These are phyloP conservation scores for Cataglyphis livida DNA, from an alignment of 2,888 invertebrate species.

Conservation along the genomic window DNA sequence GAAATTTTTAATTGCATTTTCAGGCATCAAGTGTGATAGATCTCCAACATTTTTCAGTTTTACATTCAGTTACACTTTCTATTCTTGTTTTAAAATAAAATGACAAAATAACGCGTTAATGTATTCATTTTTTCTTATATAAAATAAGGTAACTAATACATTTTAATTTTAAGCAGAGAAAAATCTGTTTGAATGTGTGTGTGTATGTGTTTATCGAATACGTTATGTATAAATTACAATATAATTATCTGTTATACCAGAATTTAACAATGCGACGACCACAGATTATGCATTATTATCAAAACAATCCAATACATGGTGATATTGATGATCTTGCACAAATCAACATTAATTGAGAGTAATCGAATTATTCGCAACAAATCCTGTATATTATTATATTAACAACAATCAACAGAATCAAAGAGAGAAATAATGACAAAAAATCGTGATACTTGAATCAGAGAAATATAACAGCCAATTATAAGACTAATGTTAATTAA, in stretches of 20 bases:
- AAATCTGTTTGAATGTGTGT: not conserved
- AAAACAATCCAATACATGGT: not conserved
- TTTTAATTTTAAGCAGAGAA: not conserved
- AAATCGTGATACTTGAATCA: not conserved
- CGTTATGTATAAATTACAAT: not conserved
- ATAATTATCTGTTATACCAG: conserved; percentile 3
- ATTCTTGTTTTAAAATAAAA: conserved; percentile 1
- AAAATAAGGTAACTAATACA: not conserved
- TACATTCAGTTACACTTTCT: not conserved
- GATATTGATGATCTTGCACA: not conserved
- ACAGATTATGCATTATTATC: not conserved
- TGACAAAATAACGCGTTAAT: not conserved
- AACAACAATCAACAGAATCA: not conserved
- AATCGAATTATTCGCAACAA: not conserved
- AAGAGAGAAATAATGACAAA: not conserved
- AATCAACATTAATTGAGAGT: not conserved
- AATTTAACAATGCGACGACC: not conserved
- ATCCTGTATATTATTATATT: not conserved
- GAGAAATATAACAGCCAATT: not conserved
- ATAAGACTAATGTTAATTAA: not conserved
- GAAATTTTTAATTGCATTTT: not conserved
- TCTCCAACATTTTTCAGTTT: not conserved
- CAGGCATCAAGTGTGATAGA: not conserved
- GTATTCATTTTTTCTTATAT: not conserved
- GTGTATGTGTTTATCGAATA: not conserved